Base-by-base conservation (phyloP, 2,888 invertebrate species). In the Monoplex corrugatus region DNA sequence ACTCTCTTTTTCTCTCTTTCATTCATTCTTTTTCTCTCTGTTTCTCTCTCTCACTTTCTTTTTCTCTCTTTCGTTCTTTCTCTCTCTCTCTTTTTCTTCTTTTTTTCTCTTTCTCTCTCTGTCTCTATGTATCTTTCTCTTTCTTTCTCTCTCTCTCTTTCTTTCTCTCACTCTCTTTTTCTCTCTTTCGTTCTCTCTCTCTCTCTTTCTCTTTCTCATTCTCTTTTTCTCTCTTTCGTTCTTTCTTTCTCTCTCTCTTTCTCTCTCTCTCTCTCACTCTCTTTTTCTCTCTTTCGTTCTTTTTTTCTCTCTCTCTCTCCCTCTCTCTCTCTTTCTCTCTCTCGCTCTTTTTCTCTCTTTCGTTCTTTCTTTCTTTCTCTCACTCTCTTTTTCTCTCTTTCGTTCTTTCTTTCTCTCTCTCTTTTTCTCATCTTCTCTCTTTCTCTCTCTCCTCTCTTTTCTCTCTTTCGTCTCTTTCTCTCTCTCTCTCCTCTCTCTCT, bases 361-460 rank as follows among this genome's bases (percentile, higher is more conserved):
- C n/a, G n/a, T n/a, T n/a, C n/a, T n/a, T n/a, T n/a, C n/a, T n/a
- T n/a, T n/a, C n/a, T n/a, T n/a, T n/a, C n/a, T n/a, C n/a, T n/a
- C n/a, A n/a, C n/a, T n/a, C n/a, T n/a, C n/a, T n/a, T n/a, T n/a
- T n/a, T n/a, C n/a, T n/a, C n/a, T n/a, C n/a, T n/a, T n/a, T n/a
- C n/a, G n/a, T n/a, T n/a, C n/a, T n/a, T n/a, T 68, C 63, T 68
- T n/a, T 63, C 63, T 63, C 63, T 63, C 63, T 63, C 63, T 63
- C 50, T 50, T 19, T 50, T 19, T 23, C 28, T 23, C 68, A 28
- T 23, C 19, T 19, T 50, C 50, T 50, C 50, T 50, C 50, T 50
- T 19, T 50, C 50, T 50, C 63, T 63, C 63, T 50, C 50, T 50
- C 19, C 63, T 63, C 63, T 68, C 63, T 68, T 68, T n/a, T 68